Conservation (phyloP, 2,113 vertebrate genomes). For the Corvus moneduloides region DNA sequence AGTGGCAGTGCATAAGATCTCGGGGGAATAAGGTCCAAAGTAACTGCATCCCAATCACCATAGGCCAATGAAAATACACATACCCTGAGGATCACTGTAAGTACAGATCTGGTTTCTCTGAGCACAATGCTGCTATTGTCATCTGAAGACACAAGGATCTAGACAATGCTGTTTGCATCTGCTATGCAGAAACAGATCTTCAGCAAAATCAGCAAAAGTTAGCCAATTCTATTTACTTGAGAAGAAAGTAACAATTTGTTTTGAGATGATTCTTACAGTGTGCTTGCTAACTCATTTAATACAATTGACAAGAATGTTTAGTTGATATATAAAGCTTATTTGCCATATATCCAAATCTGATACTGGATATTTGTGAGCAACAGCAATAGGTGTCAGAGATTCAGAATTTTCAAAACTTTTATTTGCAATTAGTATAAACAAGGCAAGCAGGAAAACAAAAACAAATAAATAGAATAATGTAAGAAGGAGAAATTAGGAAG, state of each 20-base stretch:
- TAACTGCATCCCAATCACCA: neutral
- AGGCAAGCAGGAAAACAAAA: neutral
- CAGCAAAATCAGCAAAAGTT: neutral
- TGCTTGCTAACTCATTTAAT: neutral
- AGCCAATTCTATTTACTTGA: accelerated
- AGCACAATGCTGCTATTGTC: neutral
- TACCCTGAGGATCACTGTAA: neutral
- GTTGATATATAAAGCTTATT: neutral
- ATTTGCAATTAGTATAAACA: neutral
- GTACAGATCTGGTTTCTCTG: neutral
- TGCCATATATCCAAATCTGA: neutral
- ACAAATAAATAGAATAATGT: neutral
- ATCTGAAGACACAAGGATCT: neutral
- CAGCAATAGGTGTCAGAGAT: neutral
- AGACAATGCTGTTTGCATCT: neutral
- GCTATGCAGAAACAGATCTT: neutral
- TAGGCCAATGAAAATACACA: neutral
- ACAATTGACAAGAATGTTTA: neutral
- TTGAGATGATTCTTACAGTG: neutral
- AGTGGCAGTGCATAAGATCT: neutral
- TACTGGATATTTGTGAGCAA: neutral
- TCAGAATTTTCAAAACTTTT: neutral
- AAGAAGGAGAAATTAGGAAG: neutral
- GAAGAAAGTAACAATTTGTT: neutral
- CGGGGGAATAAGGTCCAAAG: neutral